Evolutionary conservation across 1,140 invertebrate species (phyloP).

Genomic region (Elymnias hypermnestra): DNA sequence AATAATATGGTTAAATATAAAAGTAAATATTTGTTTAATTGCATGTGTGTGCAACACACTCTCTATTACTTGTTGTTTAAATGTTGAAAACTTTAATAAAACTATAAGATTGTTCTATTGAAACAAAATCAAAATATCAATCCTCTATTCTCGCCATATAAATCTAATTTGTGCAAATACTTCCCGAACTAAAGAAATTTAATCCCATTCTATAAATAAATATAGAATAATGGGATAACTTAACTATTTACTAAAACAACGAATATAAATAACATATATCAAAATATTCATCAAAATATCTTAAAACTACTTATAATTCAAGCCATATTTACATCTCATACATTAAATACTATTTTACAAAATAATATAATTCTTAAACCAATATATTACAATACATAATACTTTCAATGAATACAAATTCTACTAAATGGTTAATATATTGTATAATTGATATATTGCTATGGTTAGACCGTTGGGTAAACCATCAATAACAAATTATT

Average conservation of each 20-base stretch:
- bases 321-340: constrained; percentile 22
- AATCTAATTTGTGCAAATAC: too few species aligned
- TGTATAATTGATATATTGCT: constrained; percentile 24
- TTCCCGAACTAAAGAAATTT: too few species aligned
- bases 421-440: constrained; percentile 21
- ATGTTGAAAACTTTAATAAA: too few species aligned
- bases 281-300: constrained; percentile 6
- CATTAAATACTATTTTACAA: constrained; percentile 22
- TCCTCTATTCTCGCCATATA: too few species aligned
- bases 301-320: constrained; percentile 1
- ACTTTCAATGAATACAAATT: constrained; percentile 49
- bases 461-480: constrained; percentile 22
- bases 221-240: background rate
- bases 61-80: too few species aligned
- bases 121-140: too few species aligned
- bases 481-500: constrained; percentile 34
- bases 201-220: too few species aligned
- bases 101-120: too few species aligned
- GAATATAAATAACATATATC: constrained; percentile 4
- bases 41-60: too few species aligned
- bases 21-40: too few species aligned
- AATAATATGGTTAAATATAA: too few species aligned
- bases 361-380: constrained; percentile 9
- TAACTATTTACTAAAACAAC: too few species aligned
- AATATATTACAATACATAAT: constrained; percentile 43